Base-by-base conservation (phyloP, 2,888 invertebrate species). In the Metopia argyrocephala region DNA sequence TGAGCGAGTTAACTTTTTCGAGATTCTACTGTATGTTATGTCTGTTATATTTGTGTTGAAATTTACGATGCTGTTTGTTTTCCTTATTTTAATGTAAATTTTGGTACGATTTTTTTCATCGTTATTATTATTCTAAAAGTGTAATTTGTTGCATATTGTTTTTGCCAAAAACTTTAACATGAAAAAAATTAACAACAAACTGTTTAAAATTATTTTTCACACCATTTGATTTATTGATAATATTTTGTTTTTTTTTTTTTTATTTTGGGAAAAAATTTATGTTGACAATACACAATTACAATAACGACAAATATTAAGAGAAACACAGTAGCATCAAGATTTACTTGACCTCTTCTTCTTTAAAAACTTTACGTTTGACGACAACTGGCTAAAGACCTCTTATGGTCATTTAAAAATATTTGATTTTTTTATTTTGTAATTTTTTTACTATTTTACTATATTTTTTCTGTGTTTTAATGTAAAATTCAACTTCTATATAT, bases 281-380 rank as follows among this genome's bases (percentile, higher is more conserved):
- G 25, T 52, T 61, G 68, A 45, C 46, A 59, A 54, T 38, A 59
- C 9, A 5, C 45, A 68, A 7, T 31, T 50, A 1, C 57, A 69
- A 27, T 25, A 62, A 4, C 12, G 23, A 52, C 25, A 52, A 31
- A 38, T 38, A 21, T 23, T 75, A 27, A 6, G 25, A 65, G 59
- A 66, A 66, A 68, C 66, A 68, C 61, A 66, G 38, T 52, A 66
- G 52, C 59, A 78, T 61, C 76, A 74, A 81, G 66, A 78, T 81
- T 78, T 62, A 78, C 81, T 78, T 81, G 81, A 81, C 81, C 81
- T 81, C 81, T 81, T 81, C 78, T 76, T 69, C 31, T n/a, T n/a
- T n/a, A n/a, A 56, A 48, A 21, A 28, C 50, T 20, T 18, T 45
- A 59, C 64, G 12, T 12, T 18, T 28, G 18, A 70, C 71, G 57